Conservation (phyloP, 1,140 invertebrate genomes). For the Nymphalis io region DNA sequence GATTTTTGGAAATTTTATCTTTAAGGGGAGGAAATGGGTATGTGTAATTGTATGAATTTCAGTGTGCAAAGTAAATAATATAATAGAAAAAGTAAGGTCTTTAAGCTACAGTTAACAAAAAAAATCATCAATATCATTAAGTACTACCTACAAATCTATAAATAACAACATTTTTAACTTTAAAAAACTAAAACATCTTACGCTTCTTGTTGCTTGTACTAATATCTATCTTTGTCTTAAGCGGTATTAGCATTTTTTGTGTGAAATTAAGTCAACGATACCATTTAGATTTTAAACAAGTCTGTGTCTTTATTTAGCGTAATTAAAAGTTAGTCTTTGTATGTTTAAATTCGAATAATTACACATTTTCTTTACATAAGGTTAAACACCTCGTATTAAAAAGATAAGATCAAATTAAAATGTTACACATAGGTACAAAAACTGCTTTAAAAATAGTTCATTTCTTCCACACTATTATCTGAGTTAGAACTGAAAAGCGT, state of each 20-base stretch:
- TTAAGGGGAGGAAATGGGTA: too few relatives aligned
- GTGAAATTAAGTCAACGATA: slow-evolving; percentile 22
- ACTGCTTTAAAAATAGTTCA: neutral
- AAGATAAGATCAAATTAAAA: neutral
- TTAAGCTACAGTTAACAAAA: too few relatives aligned
- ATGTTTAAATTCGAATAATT: neutral
- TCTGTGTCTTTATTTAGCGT: slow-evolving; percentile 9
- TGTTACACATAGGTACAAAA: neutral
- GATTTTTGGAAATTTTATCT: too few relatives aligned
- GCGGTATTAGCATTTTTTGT: slow-evolving; percentile 20
- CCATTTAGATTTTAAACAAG: slow-evolving; percentile 16
- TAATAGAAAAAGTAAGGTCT: too few relatives aligned
- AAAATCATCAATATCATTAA: too few relatives aligned
- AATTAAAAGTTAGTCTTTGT: neutral
- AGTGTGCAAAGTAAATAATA: too few relatives aligned
- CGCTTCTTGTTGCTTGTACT: neutral
- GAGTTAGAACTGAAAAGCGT: slow-evolving; percentile 14
- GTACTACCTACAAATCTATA: too few relatives aligned
- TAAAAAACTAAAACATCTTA: neutral
- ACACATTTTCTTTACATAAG: neutral
- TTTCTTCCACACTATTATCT: neutral
- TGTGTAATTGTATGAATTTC: too few relatives aligned
- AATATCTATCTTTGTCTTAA: slow-evolving; percentile 10
- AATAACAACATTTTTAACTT: too few relatives aligned
- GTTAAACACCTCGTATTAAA: neutral